A percentile compares a stretch with the other conserved stretches of the same genome.
Evolutionary conservation across 2,113 vertebrate species (phyloP).

Genomic region (Synchiropus splendidus): DNA sequence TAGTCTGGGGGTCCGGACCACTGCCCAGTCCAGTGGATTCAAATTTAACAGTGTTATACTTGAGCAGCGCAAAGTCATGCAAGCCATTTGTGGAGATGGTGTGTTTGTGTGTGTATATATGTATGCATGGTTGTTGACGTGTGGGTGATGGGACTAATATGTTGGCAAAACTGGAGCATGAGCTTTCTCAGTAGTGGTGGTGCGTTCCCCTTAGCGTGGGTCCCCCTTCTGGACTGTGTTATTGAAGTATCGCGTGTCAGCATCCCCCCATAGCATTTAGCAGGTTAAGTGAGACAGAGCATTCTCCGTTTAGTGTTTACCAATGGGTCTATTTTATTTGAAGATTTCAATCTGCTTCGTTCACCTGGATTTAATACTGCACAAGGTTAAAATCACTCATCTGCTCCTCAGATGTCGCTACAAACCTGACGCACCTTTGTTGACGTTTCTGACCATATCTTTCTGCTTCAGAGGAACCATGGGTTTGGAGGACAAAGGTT

Average conservation of each 20-base stretch:
- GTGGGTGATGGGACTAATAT: slow-evolving; percentile 40
- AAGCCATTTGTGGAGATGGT: slow-evolving; percentile 70
- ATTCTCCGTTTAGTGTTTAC: slow-evolving; percentile 39
- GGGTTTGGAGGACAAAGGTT: not conserved
- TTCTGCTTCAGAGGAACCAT: not conserved
- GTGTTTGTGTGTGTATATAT: slow-evolving; percentile 17
- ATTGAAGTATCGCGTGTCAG: slow-evolving; percentile 63
- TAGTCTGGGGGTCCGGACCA: slow-evolving; percentile 82
- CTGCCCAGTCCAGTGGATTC: slow-evolving; percentile 76
- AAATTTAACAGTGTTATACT: slow-evolving; percentile 90
- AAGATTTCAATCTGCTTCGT: slow-evolving; percentile 2
- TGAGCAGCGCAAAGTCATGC: slow-evolving; percentile 78
- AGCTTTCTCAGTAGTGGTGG: slow-evolving; percentile 63
- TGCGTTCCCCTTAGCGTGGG: slow-evolving; percentile 58
- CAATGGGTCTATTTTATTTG: slow-evolving; percentile 12
- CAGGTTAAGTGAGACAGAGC: slow-evolving; percentile 62
- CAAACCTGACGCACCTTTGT: slow-evolving; percentile 10
- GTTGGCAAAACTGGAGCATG: slow-evolving; percentile 61
- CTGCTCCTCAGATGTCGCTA: not conserved
- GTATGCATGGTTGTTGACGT: not conserved
- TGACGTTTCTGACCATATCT: slow-evolving; percentile 3
- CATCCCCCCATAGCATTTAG: slow-evolving; percentile 58
- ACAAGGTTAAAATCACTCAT: not conserved
- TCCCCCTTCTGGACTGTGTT: slow-evolving; percentile 62
- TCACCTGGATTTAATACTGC: slow-evolving; percentile 3